These are phyloP conservation scores for Cinclus mexicanus DNA, from an alignment of 2,113 vertebrate genomes.

Conservation along the genomic window DNA sequence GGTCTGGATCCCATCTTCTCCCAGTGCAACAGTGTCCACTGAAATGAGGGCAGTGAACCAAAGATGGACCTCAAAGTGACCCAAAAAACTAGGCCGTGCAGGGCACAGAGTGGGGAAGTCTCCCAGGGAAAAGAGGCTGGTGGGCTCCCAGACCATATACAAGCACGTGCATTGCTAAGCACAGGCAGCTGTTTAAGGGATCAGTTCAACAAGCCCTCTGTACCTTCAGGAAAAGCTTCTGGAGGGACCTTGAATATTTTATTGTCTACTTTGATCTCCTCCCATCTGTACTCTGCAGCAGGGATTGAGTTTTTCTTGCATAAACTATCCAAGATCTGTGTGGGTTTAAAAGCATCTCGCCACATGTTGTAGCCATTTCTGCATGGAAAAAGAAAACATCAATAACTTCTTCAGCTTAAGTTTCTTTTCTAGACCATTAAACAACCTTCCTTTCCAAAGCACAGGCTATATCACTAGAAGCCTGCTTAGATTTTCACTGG, in stretches of 20 bases:
- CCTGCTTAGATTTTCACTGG: not conserved
- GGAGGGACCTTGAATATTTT: slow-evolving; percentile 88
- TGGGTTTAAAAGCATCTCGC: slow-evolving; percentile 87
- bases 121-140: not conserved
- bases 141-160: not conserved
- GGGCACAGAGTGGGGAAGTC: not conserved
- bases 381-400: not conserved
- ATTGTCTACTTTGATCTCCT: slow-evolving; percentile 89
- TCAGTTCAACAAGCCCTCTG: not conserved
- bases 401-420: not conserved
- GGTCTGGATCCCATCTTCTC: not conserved
- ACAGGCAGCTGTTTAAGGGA: not conserved
- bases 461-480: not conserved
- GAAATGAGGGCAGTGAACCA: not conserved
- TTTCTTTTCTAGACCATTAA: not conserved
- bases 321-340: slow-evolving; percentile 84
- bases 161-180: not conserved
- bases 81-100: not conserved
- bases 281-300: slow-evolving; percentile 81
- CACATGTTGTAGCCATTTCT: slow-evolving; percentile 90
- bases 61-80: not conserved
- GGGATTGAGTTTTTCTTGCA: slow-evolving; percentile 85
- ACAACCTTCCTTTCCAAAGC: not conserved
- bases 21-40: not conserved
- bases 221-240: slow-evolving; percentile 86